phyloP scores from a whole-genome alignment of 2,113 vertebrate genomes.

The Podarcis raffonei region DNA sequence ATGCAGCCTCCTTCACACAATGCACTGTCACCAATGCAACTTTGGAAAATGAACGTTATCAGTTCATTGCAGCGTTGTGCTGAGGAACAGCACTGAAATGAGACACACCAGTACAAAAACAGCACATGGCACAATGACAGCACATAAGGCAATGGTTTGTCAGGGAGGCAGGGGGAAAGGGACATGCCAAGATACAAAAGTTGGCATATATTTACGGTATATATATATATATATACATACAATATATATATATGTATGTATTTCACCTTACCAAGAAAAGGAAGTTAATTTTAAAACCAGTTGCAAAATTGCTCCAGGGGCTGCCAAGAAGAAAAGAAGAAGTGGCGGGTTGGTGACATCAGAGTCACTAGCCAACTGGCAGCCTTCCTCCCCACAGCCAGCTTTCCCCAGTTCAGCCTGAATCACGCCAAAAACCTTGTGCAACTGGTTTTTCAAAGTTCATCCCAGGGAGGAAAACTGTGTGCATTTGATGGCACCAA shows the following conservation, averaged over 20 bases:
- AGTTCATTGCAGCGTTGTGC: slow-evolving; percentile 32
- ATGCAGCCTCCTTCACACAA: background rate
- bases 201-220: no score
- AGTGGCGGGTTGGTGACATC: no score
- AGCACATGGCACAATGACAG: slow-evolving; percentile 36
- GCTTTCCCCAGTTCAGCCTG: background rate
- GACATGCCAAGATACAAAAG: background rate
- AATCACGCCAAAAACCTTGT: background rate
- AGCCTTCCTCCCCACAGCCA: background rate
- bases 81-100: slow-evolving; percentile 34
- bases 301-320: no score
- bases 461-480: background rate
- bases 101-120: slow-evolving; percentile 25
- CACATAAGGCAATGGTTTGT: slow-evolving; percentile 14
- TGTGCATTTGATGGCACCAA: background rate
- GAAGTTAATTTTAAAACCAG: background rate
- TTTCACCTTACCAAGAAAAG: background rate
- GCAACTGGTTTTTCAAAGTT: background rate
- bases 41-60: slow-evolving; percentile 19
- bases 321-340: background rate
- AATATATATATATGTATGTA: background rate
- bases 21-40: background rate
- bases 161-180: background rate
- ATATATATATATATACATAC: no score
- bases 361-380: background rate